phyloP scores from a whole-genome alignment of 1,140 invertebrate species.

The Thereuonema tuberculata region DNA sequence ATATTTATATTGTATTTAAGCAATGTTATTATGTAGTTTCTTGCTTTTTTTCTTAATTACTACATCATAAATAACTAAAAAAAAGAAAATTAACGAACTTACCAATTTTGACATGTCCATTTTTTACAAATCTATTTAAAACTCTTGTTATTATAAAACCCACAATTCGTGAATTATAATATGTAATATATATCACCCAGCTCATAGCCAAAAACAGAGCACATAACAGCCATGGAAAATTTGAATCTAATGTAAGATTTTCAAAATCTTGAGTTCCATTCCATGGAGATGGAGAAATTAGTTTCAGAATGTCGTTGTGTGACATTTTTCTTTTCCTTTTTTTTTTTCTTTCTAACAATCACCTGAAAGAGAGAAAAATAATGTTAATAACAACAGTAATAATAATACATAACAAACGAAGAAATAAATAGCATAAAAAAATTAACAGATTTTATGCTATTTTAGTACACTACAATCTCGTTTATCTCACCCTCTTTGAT shows the following conservation, averaged over 20 bases:
- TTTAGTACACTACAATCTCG: too few relatives aligned
- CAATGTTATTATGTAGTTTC: too few relatives aligned
- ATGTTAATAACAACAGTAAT: too few relatives aligned
- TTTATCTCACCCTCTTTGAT: too few relatives aligned
- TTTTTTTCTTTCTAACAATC: too few relatives aligned
- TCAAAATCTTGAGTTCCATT: slow-evolving; percentile 7
- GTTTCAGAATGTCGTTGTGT: too few relatives aligned
- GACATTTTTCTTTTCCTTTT: too few relatives aligned
- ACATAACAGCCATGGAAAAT: slow-evolving; percentile 63
- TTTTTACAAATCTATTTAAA: slow-evolving; percentile 63
- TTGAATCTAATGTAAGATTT: slow-evolving; percentile 42
- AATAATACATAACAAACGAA: too few relatives aligned
- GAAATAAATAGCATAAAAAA: too few relatives aligned
- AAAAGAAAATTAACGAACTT: slow-evolving; percentile 24
- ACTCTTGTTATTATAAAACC: slow-evolving; percentile 80
- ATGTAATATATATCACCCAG: slow-evolving; percentile 89
- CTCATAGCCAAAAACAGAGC: slow-evolving; percentile 62
- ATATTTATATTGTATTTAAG: too few relatives aligned
- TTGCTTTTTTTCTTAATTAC: neutral
- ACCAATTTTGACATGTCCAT: slow-evolving; percentile 81
- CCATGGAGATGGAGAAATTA: neutral
- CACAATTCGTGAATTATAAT: slow-evolving; percentile 84
- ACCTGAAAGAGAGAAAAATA: too few relatives aligned
- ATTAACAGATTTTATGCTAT: too few relatives aligned
- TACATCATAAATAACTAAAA: neutral